Conservation (phyloP, 2,113 vertebrate genomes). For the Hemicordylus capensis region DNA sequence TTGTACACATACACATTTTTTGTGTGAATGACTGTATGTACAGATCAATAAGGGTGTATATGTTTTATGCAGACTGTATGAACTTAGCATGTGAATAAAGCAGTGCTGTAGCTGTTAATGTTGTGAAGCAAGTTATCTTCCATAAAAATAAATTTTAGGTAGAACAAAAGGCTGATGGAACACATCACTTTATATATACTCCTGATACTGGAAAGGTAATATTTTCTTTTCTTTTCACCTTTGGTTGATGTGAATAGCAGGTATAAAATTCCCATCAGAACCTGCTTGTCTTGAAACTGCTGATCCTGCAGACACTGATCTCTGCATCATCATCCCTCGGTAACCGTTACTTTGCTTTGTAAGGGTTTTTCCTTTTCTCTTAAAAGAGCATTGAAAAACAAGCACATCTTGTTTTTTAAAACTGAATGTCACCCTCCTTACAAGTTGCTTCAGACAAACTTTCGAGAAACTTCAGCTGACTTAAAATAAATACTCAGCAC, state of each 20-base stretch:
- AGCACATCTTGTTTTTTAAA: neutral
- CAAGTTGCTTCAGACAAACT: neutral
- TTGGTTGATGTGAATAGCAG: neutral
- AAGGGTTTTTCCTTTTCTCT: neutral
- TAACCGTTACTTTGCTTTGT: neutral
- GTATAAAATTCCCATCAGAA: neutral
- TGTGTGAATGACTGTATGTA: no score
- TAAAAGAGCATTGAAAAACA: neutral
- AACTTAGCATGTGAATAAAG: no score
- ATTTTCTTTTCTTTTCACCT: neutral
- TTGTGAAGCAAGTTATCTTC: no score
- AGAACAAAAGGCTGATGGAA: neutral
- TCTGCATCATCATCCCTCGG: neutral
- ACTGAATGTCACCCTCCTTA: neutral
- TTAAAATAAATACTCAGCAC: neutral
- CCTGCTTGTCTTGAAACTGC: neutral
- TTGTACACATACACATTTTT: no score
- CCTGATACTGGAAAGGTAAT: neutral
- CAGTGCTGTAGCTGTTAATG: no score
- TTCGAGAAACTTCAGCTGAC: constrained; percentile 13
- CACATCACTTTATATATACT: neutral
- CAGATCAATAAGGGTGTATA: no score
- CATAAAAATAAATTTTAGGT: no score
- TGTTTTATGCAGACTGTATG: no score
- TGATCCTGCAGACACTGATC: neutral